Conservation (phyloP, 1,140 invertebrate genomes). For the Hylaeus anthracinus region DNA sequence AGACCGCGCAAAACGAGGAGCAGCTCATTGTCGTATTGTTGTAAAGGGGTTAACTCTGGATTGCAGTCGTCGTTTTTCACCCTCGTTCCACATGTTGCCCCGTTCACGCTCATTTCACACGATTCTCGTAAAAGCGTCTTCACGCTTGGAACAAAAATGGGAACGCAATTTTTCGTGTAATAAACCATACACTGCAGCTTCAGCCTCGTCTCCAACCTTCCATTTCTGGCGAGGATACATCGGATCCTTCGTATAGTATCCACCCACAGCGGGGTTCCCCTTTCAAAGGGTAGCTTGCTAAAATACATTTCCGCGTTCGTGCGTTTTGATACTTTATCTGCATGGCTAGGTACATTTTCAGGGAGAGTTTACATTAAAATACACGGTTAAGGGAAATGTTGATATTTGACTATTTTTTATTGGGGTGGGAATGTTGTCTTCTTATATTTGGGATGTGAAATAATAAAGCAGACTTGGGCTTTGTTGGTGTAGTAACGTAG, state of each 20-base stretch:
- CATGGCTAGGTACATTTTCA: too few relatives aligned
- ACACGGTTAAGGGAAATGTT: too few relatives aligned
- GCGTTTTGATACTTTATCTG: too few relatives aligned
- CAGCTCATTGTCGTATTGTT: conserved; percentile 29
- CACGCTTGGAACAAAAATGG: conserved; percentile 2
- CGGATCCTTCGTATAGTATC: not conserved
- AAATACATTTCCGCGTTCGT: too few relatives aligned
- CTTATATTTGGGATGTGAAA: too few relatives aligned
- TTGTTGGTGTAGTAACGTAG: too few relatives aligned
- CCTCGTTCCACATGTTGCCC: conserved; percentile 10
- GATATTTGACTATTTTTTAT: too few relatives aligned
- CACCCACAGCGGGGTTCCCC: not conserved
- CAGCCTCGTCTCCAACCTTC: not conserved
- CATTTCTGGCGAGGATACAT: not conserved
- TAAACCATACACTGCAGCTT: conserved; percentile 8
- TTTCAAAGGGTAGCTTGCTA: too few relatives aligned
- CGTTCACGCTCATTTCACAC: conserved; percentile 23
- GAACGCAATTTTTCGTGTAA: conserved; percentile 32
- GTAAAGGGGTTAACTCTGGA: conserved; percentile 14
- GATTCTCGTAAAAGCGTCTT: conserved; percentile 29
- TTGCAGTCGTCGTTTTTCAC: conserved; percentile 12
- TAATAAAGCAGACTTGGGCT: too few relatives aligned
- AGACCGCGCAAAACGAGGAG: not conserved
- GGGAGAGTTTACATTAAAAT: too few relatives aligned
- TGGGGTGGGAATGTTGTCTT: too few relatives aligned